Conservation (phyloP, 1,140 invertebrate species). For the Theocolax elegans region DNA sequence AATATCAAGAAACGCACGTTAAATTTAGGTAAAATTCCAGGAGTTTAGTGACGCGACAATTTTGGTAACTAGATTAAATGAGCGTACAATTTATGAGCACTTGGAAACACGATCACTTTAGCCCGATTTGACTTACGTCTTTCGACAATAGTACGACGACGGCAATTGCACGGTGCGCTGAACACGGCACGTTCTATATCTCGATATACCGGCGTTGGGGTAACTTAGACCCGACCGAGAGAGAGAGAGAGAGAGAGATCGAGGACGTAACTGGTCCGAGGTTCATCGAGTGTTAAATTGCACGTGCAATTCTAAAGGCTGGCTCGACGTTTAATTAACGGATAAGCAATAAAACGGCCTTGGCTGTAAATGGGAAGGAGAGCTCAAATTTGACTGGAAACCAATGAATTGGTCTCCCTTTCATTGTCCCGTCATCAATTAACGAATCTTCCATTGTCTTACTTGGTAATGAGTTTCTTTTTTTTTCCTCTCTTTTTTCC, state of each 20-base stretch:
- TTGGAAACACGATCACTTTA: constrained; percentile 8
- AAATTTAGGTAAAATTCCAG: no score
- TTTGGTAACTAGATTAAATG: not conserved
- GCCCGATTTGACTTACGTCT: constrained; percentile 32
- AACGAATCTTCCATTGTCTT: constrained; percentile 30
- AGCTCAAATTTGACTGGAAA: constrained; percentile 40
- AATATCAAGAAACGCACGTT: no score
- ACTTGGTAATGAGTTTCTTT: constrained; percentile 28
- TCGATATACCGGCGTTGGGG: constrained; percentile 12
- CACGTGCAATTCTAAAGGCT: constrained; percentile 40
- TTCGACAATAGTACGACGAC: constrained; percentile 21
- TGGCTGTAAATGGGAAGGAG: constrained; percentile 8
- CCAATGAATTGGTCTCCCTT: constrained; percentile 31
- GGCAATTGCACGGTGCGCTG: constrained; percentile 24
- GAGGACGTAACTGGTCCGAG: constrained; percentile 38
- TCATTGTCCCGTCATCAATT: constrained; percentile 35
- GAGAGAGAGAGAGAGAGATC: constrained; percentile 10
- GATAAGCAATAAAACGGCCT: constrained; percentile 41
- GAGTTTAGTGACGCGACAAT: not conserved
- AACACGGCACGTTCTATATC: constrained; percentile 16
- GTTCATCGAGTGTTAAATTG: constrained; percentile 43
- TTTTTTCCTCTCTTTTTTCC: not conserved
- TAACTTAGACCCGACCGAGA: constrained; percentile 7
- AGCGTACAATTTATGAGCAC: constrained; percentile 13
- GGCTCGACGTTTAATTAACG: constrained; percentile 43